Evolutionary conservation across 2,797 vertebrate genomes (phyloP), one percentile per base, ranked within the genome.

Genomic region (Liparis tanakae): DNA sequence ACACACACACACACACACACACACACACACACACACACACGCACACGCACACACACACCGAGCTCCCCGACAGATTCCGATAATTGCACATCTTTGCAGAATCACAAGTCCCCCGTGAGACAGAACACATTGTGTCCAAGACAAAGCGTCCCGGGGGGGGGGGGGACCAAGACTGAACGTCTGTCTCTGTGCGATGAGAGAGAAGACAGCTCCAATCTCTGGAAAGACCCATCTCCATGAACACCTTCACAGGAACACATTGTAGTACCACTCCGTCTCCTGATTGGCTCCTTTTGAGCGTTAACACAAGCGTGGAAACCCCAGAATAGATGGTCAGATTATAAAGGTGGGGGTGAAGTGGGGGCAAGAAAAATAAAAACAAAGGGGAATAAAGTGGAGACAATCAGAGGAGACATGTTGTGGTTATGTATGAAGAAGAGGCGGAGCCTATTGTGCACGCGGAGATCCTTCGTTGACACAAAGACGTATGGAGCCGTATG

Each of bases 161-260:
- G 69, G 67, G 75, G 83, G 78, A 64, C 64, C n/a, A 17, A 67
- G 73, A 53, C 67, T 63, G 82, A 81, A 69, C 70, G 72, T 44
- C 56, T 78, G 73, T 67, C 63, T 81, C 80, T 83, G 75, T 84
- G 76, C 36, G 36, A 57, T 25, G 54, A 76, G 75, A 83, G 76
- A 7, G 43, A 75, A 74, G 79, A 84, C 78, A 80, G 70, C 83
- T 82, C 48, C 83, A 70, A 69, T 89, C 78, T 84, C 64, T 82
- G 56, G 73, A 81, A 87, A 85, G 48, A 85, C 37, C 66, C 63
- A 72, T 88, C 83, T 80, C 82, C 76, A 84, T 80, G 87, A 88
- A 85, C 80, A 85, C 78, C 73, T 83, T 76, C 79, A 69, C 50
- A 54, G 75, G 41, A 53, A 41, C 70, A 63, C 64, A 74, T 78